Base-by-base conservation (phyloP, 35 echinoderm and acorn worm species). In the Eucidaris tribuloides region DNA sequence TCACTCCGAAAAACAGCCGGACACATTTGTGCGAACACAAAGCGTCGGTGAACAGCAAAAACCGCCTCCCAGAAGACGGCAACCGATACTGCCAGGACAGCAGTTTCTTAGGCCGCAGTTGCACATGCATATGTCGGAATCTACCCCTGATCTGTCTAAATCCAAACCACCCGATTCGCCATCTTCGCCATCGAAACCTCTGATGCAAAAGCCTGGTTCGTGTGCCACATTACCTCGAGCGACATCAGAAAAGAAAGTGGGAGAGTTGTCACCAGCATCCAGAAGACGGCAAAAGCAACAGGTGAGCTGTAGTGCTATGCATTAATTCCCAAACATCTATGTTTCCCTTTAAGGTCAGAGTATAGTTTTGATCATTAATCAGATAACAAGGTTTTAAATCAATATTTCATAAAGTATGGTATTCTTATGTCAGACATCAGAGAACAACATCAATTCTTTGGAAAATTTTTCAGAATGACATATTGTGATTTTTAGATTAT, bases 101-200 rank as follows among this genome's bases (percentile, higher is more conserved):
- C 85, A 88, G 30, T 81, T 79, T 22, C 85, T 88, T 30, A 79
- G 85, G 40, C 85, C 85, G 27, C 76, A 80, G 33, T 45, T 80
- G 40, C 66, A 88, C 58, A 62, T 77, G 4, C 85, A 88, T 41
- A 63, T 81, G 58, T 88, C 85, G 27, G 85, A 79, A 79, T 88
- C 85, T 62, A 80, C 85, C 13, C 85, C 85, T 19, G 62, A 88
- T 50, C 46, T 88, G 58, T 62, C 77, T 38, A 40, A 62, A n/a
- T 36, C n/a, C 7, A 60, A 79, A 19, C 60, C 85, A 4, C 85
- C 78, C 29, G 42, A 58, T n/a, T 88, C 68, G 29, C 68, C 68
- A 19, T 74, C 68, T 11, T 44, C 44, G 14, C 4, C 68, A 41
- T 40, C 68, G 24, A 40, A 40, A 14, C 68, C 68, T 44, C n/a